These are phyloP conservation scores for Tokudaia tokunoshimensis DNA, from an alignment of 2,797 vertebrate genomes.

Conservation along the genomic window DNA sequence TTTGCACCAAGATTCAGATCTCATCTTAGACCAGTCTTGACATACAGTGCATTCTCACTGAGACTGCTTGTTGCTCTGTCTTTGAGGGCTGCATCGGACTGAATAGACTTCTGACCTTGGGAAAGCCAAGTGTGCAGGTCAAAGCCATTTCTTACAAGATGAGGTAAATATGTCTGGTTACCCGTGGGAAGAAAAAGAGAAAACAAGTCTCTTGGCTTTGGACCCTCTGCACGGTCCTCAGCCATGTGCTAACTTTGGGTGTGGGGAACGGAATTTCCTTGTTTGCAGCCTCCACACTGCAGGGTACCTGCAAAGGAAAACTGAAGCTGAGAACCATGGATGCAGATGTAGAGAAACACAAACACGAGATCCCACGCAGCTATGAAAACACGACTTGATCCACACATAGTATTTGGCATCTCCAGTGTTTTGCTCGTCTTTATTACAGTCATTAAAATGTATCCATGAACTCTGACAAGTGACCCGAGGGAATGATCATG, in stretches of 20 bases:
- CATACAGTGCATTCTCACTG: neutral
- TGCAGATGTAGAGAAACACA: conserved; percentile 72
- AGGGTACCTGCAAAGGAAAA: conserved; percentile 74
- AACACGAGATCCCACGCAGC: conserved; percentile 79
- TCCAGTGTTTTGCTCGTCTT: conserved; percentile 75
- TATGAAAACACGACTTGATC: conserved; percentile 76
- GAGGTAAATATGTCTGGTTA: conserved; percentile 66
- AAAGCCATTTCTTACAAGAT: conserved; percentile 69
- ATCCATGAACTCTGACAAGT: conserved; percentile 77
- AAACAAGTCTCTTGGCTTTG: neutral
- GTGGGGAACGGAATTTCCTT: neutral
- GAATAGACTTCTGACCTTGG: conserved; percentile 62
- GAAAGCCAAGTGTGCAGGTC: conserved; percentile 1
- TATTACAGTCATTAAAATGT: conserved; percentile 81
- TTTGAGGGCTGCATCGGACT: conserved; percentile 65
- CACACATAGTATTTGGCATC: conserved; percentile 70
- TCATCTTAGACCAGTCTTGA: neutral
- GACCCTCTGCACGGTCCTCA: neutral
- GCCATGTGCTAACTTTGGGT: conserved; percentile 16
- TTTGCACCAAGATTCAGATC: conserved; percentile 36
- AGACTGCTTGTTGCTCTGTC: conserved; percentile 70
- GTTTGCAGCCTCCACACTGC: conserved; percentile 46
- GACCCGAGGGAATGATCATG: neutral
- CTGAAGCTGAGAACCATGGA: conserved; percentile 71
- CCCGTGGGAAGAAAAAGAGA: neutral